Percentiles rank a stretch among this genome's conserved stretches.
Evolutionary conservation across 2,797 vertebrate genomes (phyloP).

Genomic region (Echiichthys vipera): DNA sequence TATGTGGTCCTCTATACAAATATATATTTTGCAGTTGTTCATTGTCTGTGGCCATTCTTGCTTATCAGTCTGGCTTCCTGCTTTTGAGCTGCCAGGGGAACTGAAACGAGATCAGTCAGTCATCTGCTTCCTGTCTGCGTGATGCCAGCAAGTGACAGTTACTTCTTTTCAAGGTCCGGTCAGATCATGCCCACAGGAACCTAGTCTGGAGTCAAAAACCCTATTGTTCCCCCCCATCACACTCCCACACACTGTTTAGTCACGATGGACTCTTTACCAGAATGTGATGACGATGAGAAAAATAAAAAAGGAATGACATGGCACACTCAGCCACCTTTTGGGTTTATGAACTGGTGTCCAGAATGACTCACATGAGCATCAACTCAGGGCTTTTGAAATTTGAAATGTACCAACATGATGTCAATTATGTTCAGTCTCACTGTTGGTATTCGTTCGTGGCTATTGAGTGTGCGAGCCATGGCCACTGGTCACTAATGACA

Average conservation of each 20-base stretch:
- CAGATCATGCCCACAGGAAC: constrained; percentile 20
- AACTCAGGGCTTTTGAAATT: constrained; percentile 7
- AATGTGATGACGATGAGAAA: constrained; percentile 14
- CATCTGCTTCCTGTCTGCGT: constrained; percentile 67
- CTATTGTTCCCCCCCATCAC: constrained; percentile 2
- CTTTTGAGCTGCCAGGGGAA: constrained; percentile 53
- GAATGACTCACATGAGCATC: constrained; percentile 22
- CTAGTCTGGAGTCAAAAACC: background rate
- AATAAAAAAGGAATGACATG: constrained; percentile 11
- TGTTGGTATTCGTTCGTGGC: too few relatives aligned
- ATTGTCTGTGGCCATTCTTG: constrained; percentile 43
- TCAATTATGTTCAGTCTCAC: too few relatives aligned
- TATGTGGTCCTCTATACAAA: constrained; percentile 10
- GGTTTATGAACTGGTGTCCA: constrained; percentile 15
- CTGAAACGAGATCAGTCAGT: constrained; percentile 48
- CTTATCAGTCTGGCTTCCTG: constrained; percentile 70
- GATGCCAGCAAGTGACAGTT: constrained; percentile 45
- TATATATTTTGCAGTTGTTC: constrained; percentile 20
- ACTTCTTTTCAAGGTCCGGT: constrained; percentile 28
- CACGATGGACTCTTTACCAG: constrained; percentile 18
- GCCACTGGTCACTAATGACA: too few relatives aligned
- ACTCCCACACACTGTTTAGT: constrained; percentile 2
- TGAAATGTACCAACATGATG: background rate
- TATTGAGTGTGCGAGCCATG: too few relatives aligned
- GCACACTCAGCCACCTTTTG: background rate